Conservation (phyloP, 1,140 invertebrate species). For the Antheraea mylitta region DNA sequence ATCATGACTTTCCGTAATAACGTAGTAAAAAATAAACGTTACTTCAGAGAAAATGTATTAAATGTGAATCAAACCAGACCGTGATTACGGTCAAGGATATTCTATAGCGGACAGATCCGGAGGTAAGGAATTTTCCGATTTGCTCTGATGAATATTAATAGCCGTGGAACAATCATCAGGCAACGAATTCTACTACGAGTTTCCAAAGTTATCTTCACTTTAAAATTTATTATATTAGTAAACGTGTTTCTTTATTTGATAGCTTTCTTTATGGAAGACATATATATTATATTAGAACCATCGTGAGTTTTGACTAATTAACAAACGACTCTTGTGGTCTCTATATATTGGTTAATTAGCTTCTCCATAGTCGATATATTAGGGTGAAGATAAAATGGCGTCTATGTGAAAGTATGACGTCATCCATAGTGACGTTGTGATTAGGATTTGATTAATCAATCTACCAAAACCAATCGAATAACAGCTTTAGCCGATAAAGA, state of each 20-base stretch:
- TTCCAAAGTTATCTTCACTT: not conserved
- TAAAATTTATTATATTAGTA: not conserved
- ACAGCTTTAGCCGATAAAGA: too few species aligned
- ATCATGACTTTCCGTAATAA: too few species aligned
- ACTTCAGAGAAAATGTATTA: not conserved
- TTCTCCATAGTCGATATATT: too few species aligned
- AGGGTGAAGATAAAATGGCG: too few species aligned
- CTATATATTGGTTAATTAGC: too few species aligned
- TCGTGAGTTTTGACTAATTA: too few species aligned
- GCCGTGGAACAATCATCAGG: not conserved
- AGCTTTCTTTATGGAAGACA: not conserved
- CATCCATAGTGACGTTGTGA: too few species aligned
- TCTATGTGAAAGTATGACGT: too few species aligned
- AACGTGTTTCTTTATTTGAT: not conserved
- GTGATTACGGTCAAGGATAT: not conserved
- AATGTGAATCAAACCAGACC: not conserved
- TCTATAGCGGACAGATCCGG: not conserved
- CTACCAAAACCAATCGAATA: too few species aligned
- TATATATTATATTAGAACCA: too few species aligned
- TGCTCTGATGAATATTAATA: not conserved
- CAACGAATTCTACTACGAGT: not conserved
- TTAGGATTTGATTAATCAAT: too few species aligned
- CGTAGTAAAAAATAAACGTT: not conserved
- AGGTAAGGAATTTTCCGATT: not conserved
- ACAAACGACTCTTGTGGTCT: too few species aligned